Evolutionary conservation across 1,140 invertebrate genomes (phyloP).

Genomic region (Vanessa atalanta): DNA sequence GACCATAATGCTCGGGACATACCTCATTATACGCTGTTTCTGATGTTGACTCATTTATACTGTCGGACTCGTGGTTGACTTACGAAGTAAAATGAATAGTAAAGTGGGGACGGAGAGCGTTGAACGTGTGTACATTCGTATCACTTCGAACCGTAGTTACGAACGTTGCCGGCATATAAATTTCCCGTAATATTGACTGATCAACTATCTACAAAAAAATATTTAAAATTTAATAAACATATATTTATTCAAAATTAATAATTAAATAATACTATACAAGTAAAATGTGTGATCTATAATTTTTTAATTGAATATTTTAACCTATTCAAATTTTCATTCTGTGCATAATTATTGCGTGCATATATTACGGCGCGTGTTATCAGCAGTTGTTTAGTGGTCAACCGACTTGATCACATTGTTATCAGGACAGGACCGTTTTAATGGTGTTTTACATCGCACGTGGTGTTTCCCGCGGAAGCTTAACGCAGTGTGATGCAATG

Average conservation of each 20-base stretch:
- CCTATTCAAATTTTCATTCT: conserved; percentile 46
- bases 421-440: conserved; percentile 54
- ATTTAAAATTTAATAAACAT: neutral
- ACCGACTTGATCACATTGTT: conserved; percentile 43
- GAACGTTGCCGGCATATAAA: conserved; percentile 49
- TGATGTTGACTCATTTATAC: conserved; percentile 48
- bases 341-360: conserved; percentile 38
- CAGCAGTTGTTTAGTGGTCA: conserved; percentile 51
- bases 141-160: conserved; percentile 46
- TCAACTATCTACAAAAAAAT: neutral
- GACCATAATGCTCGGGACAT: conserved; percentile 17
- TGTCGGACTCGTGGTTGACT: conserved; percentile 63
- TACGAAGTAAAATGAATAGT: conserved; percentile 67
- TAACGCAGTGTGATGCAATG: conserved; percentile 73
- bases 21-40: conserved; percentile 48
- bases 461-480: conserved; percentile 65
- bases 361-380: conserved; percentile 58
- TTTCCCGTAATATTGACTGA: conserved; percentile 3
- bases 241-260: neutral
- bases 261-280: conserved; percentile 9
- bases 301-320: conserved; percentile 63
- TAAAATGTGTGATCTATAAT: conserved; percentile 12
- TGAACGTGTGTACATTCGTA: conserved; percentile 49
- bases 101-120: conserved; percentile 61
- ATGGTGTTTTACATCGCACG: conserved; percentile 61